Evolutionary conservation across 1,140 invertebrate genomes (phyloP).

Genomic region (Eurytemora carolleeae): DNA sequence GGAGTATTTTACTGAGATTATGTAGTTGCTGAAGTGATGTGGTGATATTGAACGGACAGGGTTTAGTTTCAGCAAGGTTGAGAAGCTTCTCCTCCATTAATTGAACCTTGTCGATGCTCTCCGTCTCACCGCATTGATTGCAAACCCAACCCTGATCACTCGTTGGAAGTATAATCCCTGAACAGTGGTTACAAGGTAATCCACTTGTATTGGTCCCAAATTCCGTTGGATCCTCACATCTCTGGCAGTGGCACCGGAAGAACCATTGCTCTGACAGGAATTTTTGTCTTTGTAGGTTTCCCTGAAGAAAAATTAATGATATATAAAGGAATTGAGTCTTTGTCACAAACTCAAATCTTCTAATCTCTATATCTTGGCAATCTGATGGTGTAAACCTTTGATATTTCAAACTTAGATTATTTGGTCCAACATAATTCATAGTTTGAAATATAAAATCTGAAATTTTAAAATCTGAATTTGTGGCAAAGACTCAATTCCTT

Average conservation of each 20-base stretch:
- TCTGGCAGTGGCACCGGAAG: neutral
- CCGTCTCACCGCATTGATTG: neutral
- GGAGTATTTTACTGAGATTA: neutral
- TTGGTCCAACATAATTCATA: too few species aligned
- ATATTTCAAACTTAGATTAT: too few species aligned
- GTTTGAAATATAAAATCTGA: too few species aligned
- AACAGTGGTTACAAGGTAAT: neutral
- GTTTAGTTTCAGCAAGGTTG: neutral
- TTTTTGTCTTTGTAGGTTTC: neutral
- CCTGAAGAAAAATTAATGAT: neutral
- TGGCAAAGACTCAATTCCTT: too few species aligned
- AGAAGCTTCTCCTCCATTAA: neutral
- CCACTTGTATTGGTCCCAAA: neutral
- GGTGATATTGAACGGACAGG: neutral
- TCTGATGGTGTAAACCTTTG: too few species aligned
- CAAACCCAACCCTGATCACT: neutral
- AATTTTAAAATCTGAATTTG: too few species aligned
- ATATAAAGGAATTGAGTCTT: too few species aligned
- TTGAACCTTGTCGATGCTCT: neutral
- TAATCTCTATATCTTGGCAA: too few species aligned
- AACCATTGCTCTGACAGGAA: neutral
- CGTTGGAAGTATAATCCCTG: neutral
- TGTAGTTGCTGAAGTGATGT: neutral
- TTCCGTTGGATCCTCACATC: neutral
- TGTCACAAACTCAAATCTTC: too few species aligned